Conservation (phyloP, 2,888 invertebrate genomes). For the Timandra comae region DNA sequence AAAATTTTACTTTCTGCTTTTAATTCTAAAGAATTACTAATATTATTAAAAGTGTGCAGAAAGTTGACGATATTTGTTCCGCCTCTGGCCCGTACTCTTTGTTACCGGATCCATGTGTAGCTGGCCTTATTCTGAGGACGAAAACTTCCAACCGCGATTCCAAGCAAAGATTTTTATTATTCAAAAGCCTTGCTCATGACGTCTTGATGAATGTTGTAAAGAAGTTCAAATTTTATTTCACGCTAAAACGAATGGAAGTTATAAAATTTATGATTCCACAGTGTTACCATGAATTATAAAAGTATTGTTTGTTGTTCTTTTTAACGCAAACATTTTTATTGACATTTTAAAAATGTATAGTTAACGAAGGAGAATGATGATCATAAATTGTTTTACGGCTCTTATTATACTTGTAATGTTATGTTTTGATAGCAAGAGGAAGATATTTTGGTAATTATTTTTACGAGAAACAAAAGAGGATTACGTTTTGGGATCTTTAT, state of each 20-base stretch:
- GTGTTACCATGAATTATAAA: conserved; percentile 17
- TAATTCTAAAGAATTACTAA: too few relatives aligned
- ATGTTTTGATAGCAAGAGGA: not conserved
- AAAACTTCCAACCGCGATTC: conserved; percentile 24
- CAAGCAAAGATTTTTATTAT: conserved; percentile 56
- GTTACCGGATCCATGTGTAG: too few relatives aligned
- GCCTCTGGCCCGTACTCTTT: too few relatives aligned
- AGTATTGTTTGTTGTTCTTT: conserved; percentile 16
- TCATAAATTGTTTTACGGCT: conserved; percentile 19
- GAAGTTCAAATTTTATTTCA: conserved; percentile 63
- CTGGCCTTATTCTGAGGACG: conserved; percentile 13
- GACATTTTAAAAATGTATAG: conserved; percentile 18
- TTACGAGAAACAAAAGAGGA: too few relatives aligned
- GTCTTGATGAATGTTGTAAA: conserved; percentile 67
- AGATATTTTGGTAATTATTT: not conserved
- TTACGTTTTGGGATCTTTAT: too few relatives aligned
- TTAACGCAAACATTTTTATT: conserved; percentile 13
- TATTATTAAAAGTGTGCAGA: too few relatives aligned
- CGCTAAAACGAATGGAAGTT: conserved; percentile 47
- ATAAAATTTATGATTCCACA: conserved; percentile 26
- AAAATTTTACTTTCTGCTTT: too few relatives aligned
- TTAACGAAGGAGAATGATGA: conserved; percentile 9
- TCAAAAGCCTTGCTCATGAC: conserved; percentile 64
- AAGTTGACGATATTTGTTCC: too few relatives aligned
- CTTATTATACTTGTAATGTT: conserved; percentile 12